Conservation (phyloP, 2,888 invertebrate species). For the Monopis laevigella region DNA sequence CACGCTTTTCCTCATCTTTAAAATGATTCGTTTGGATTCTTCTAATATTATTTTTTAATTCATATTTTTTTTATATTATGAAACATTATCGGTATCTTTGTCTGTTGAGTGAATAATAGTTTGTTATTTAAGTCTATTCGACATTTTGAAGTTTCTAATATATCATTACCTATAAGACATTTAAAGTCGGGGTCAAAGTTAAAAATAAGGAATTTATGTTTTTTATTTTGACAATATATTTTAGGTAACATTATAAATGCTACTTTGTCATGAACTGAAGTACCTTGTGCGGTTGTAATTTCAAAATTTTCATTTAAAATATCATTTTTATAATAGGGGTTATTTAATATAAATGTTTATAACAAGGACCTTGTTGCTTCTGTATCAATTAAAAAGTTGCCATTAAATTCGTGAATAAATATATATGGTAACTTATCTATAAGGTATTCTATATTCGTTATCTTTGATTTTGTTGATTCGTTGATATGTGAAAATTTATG, state of each 20-base stretch:
- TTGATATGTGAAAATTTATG: background rate
- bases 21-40: conserved; percentile 19
- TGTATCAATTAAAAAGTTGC: conserved; percentile 13
- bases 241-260: background rate
- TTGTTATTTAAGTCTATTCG: conserved; percentile 6
- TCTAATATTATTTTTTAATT: conserved; percentile 1
- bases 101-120: background rate
- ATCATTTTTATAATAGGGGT: background rate
- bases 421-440: conserved; percentile 5
- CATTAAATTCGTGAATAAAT: background rate
- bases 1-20: conserved; percentile 24
- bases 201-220: conserved; percentile 14
- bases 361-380: conserved; percentile 6
- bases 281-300: conserved; percentile 5
- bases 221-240: conserved; percentile 7
- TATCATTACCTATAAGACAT: conserved; percentile 14
- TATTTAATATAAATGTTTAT: background rate
- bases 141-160: conserved; percentile 10
- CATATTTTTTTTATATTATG: conserved; percentile 7
- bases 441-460: conserved; percentile 1
- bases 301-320: conserved; percentile 1
- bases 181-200: conserved; percentile 13
- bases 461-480: background rate
- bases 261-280: background rate
- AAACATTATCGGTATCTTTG: conserved; percentile 4